Base-by-base conservation (phyloP, 2,113 vertebrate genomes). In the Salvator merianae region DNA sequence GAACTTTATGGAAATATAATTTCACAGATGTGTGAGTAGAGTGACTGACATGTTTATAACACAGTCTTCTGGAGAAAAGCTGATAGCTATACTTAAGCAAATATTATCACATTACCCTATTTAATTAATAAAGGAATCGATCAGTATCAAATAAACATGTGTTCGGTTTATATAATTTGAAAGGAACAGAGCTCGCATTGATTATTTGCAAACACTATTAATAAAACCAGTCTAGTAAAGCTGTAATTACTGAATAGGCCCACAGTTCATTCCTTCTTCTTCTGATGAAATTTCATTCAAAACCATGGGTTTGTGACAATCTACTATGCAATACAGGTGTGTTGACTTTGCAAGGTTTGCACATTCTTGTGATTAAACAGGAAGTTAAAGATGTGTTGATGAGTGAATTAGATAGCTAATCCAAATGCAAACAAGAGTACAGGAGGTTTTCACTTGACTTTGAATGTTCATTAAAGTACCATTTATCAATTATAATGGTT, bases 351-450 rank as follows among this genome's bases (percentile, higher is more conserved):
- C 68, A 71, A 81, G 71, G 66, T 32, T 69, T 71, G 22, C 66
- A 81, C 47, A 63, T 22, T 32, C 24, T 71, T 81, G 43, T 71
- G 66, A 55, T 71, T 81, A 55, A 71, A 55, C 6, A 47, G 24
- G 79, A 81, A 81, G 68, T 81, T 81, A 81, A 34, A 53, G 34
- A 32, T 71, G 47, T 81, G 79, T 70, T 81, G 50, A 68, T 32
- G 55, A 71, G 68, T 81, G 68, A 71, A 81, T 81, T 59, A 71
- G n/a, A 55, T 32, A 2, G 2, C 68, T 71, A 71, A 71, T 81
- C 68, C 24, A 71, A 81, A 55, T 24, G 5, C 47, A 81, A 55
- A 71, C 47, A 71, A 28, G 32, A 50, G 7, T 38, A 55, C 36
- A 71, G 79, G 43, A 80, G 32, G 30, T 55, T 81, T 81, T 70